Evolutionary conservation across 2,113 vertebrate species (phyloP).

Genomic region (Plestiodon gilberti): DNA sequence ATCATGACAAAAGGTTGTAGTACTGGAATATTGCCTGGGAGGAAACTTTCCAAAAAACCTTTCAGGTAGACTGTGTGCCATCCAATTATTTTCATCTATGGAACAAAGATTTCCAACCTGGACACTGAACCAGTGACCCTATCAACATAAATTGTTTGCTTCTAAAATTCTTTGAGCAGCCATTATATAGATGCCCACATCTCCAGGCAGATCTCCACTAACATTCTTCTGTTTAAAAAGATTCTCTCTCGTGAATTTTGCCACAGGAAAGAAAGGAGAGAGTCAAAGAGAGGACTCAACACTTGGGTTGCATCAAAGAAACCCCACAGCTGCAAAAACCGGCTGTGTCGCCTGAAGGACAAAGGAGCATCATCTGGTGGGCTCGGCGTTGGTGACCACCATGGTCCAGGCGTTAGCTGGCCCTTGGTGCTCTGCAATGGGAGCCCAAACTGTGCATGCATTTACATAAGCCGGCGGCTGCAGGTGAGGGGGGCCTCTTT

Average conservation of each 20-base stretch:
- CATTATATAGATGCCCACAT: not conserved
- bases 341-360: not conserved
- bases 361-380: not conserved
- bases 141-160: not conserved
- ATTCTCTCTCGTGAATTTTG: not conserved
- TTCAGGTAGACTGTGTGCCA: not conserved
- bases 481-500: not conserved
- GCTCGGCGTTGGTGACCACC: not conserved
- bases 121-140: not conserved
- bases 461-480: not conserved
- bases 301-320: not conserved
- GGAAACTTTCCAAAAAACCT: not conserved
- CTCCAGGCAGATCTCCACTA: not conserved
- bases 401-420: no score
- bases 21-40: conserved; percentile 7
- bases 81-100: conserved; percentile 17
- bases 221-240: not conserved
- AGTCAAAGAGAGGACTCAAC: not conserved
- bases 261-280: not conserved
- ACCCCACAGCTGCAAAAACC: not conserved
- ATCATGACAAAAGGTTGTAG: conserved; percentile 9
- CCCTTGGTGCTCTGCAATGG: no score
- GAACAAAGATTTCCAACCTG: conserved; percentile 17
- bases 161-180: conserved; percentile 2
- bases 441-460: not conserved